Conservation (phyloP, 2,113 vertebrate species). For the Pluvialis apricaria region DNA sequence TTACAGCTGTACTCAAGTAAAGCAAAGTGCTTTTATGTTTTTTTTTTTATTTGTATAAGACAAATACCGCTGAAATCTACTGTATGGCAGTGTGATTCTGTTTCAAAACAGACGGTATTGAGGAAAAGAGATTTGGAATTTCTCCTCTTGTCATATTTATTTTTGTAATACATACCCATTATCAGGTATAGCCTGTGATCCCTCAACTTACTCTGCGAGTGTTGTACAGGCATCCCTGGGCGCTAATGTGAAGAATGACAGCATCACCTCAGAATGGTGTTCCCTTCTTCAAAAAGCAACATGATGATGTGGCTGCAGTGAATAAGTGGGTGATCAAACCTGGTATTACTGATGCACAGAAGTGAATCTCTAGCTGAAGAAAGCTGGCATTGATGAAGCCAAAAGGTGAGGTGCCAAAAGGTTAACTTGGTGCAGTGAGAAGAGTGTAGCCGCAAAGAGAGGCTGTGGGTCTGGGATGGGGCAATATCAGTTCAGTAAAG, state of each 20-base stretch:
- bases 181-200: not conserved
- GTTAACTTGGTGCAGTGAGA: not conserved
- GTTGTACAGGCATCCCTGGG: rapidly evolving
- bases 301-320: not conserved
- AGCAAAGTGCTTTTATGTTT: constrained; percentile 22
- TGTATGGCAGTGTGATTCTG: not conserved
- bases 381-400: not conserved
- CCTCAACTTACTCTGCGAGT: not conserved
- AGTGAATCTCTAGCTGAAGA: not conserved
- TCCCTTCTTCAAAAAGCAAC: not conserved
- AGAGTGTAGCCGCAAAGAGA: not conserved
- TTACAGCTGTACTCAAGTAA: constrained; percentile 58
- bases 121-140: not conserved
- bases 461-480: not conserved
- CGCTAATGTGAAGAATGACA: not conserved
- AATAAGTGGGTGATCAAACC: not conserved
- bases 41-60: not conserved
- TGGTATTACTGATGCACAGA: not conserved
- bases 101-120: not conserved
- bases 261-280: not conserved
- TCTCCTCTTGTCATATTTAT: not conserved
- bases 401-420: not conserved
- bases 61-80: constrained; percentile 25
- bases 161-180: not conserved
- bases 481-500: not conserved